These are phyloP conservation scores for Ceyx melanurus DNA, from an alignment of 2,113 vertebrate genomes.

Conservation along the genomic window DNA sequence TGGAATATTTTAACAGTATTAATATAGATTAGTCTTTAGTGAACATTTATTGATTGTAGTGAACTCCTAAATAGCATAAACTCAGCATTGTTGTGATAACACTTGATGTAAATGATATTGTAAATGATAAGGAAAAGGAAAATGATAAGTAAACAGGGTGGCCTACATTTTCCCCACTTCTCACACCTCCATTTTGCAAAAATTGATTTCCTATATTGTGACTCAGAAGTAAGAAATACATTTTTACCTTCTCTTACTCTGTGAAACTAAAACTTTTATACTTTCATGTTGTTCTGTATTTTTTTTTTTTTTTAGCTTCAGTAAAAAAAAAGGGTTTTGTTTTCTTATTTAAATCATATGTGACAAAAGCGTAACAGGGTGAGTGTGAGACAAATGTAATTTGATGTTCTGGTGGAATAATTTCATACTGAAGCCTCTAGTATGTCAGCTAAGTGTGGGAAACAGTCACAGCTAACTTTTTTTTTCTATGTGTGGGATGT, in stretches of 20 bases:
- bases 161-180: neutral
- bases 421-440: neutral
- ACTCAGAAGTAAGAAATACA: too few species aligned
- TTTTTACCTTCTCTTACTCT: neutral
- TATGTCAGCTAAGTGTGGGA: neutral
- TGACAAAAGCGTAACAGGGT: neutral
- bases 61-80: neutral
- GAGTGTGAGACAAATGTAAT: neutral
- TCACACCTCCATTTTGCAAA: neutral
- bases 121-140: neutral
- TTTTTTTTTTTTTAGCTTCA: neutral
- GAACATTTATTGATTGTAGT: neutral
- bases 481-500: neutral
- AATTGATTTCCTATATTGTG: neutral
- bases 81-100: neutral
- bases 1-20: neutral
- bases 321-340: neutral
- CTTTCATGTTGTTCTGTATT: neutral
- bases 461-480: neutral
- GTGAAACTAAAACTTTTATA: neutral
- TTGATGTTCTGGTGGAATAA: neutral
- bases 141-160: neutral
- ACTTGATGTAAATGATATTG: neutral
- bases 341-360: neutral
- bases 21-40: accelerated